These are phyloP conservation scores for Cordilura impudica DNA, from an alignment of 2,888 invertebrate genomes.

Conservation along the genomic window DNA sequence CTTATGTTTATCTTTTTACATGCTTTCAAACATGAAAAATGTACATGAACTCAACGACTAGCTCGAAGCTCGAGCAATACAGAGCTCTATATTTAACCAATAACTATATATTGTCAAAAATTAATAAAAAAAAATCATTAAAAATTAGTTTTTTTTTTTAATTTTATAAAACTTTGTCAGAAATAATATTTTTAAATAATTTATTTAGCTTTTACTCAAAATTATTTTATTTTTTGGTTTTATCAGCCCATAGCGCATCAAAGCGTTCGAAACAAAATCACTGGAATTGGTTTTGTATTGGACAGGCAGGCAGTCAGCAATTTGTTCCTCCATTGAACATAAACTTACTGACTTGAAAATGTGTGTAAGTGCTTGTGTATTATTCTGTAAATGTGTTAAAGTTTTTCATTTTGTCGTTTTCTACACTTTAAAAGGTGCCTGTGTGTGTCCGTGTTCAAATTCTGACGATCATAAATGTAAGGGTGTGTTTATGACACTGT, in stretches of 20 bases:
- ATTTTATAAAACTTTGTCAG: no score
- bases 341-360: background rate
- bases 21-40: no score
- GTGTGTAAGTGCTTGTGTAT: conserved; percentile 4
- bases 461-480: conserved; percentile 61
- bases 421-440: conserved; percentile 1
- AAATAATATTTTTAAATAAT: no score
- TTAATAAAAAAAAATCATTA: no score
- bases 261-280: conserved; percentile 21
- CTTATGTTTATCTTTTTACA: no score
- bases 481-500: conserved; percentile 58
- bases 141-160: no score
- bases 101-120: no score
- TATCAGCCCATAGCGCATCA: background rate
- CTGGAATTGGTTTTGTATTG: conserved; percentile 34
- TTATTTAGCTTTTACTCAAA: no score
- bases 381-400: background rate
- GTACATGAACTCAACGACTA: no score
- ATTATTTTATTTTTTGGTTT: no score
- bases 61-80: no score
- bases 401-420: background rate
- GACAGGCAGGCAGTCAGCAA: conserved; percentile 16
- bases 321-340: background rate
- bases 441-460: conserved; percentile 60
- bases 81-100: no score